Conservation (phyloP, 2,113 vertebrate genomes). For the Callithrix jacchus region DNA sequence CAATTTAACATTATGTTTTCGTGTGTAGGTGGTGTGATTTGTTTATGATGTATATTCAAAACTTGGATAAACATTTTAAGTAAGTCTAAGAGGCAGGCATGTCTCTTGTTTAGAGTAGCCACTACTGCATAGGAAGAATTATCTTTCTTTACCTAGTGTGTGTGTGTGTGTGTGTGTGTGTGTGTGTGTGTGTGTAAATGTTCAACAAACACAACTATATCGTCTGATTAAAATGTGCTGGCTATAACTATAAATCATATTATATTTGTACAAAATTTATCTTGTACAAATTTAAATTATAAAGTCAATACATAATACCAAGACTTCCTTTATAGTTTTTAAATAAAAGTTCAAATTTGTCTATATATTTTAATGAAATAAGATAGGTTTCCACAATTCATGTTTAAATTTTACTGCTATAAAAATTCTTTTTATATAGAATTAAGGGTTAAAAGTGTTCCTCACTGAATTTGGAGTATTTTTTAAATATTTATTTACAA, state of each 20-base stretch:
- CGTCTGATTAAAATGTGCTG: constrained; percentile 1
- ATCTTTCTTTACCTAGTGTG: background rate
- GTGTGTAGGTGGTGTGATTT: background rate
- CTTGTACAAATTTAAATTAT: background rate
- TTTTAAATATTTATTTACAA: constrained; percentile 20
- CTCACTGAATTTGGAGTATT: constrained; percentile 27
- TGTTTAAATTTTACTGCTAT: constrained; percentile 30
- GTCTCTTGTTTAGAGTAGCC: background rate
- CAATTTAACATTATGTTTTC: background rate
- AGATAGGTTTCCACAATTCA: background rate
- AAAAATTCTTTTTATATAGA: constrained; percentile 3
- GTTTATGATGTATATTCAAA: background rate
- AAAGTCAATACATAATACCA: background rate
- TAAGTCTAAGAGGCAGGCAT: background rate
- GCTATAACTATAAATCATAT: background rate
- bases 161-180: no score
- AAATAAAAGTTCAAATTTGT: background rate
- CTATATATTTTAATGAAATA: background rate
- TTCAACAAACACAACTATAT: background rate
- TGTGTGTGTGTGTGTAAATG: background rate
- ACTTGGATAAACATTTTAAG: background rate
- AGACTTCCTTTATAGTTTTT: background rate
- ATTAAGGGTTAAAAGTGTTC: constrained; percentile 18
- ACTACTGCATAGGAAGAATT: background rate
- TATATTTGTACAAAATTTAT: background rate